Evolutionary conservation across 2,888 invertebrate genomes (phyloP).

Genomic region (Physocephala rufipes): DNA sequence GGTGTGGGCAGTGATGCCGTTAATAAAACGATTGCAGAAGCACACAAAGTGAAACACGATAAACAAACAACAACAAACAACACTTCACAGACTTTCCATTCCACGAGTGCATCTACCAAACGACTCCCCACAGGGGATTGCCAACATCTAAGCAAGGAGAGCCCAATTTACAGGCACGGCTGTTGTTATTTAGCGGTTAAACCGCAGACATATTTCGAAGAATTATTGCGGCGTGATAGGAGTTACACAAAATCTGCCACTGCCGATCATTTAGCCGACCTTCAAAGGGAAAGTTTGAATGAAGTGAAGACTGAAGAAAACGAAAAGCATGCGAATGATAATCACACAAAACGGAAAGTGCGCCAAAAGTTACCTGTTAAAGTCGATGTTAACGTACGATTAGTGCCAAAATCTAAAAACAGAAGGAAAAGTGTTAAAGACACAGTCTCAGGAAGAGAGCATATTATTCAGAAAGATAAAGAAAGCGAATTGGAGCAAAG

Average conservation of each 20-base stretch:
- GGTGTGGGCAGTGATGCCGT: conserved; percentile 36
- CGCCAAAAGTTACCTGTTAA: conserved; percentile 70
- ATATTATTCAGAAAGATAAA: conserved; percentile 10
- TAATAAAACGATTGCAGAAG: conserved; percentile 51
- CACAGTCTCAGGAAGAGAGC: not conserved
- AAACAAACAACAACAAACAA: not conserved
- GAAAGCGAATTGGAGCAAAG: conserved; percentile 35
- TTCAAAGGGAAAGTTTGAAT: conserved; percentile 21
- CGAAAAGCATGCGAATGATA: conserved; percentile 31
- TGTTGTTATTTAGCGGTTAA: conserved; percentile 27
- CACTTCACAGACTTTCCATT: conserved; percentile 8
- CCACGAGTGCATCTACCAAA: not conserved
- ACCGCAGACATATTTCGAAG: conserved; percentile 54
- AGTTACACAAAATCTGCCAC: not conserved
- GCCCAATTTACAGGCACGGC: conserved; percentile 25
- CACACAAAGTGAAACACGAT: not conserved
- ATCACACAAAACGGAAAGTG: conserved; percentile 33
- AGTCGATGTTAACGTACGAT: conserved; percentile 80
- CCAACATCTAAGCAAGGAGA: not conserved
- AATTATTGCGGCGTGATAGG: conserved; percentile 50
- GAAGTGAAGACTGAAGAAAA: conserved; percentile 10
- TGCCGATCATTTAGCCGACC: not conserved
- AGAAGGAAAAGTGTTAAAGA: not conserved
- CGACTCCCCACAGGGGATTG: not conserved
- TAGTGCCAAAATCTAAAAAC: conserved; percentile 68